A percentile compares a stretch with the other conserved stretches of the same genome.
These are phyloP conservation scores for Apolygus lucorum DNA, from an alignment of 1,140 invertebrate genomes.

Conservation along the genomic window DNA sequence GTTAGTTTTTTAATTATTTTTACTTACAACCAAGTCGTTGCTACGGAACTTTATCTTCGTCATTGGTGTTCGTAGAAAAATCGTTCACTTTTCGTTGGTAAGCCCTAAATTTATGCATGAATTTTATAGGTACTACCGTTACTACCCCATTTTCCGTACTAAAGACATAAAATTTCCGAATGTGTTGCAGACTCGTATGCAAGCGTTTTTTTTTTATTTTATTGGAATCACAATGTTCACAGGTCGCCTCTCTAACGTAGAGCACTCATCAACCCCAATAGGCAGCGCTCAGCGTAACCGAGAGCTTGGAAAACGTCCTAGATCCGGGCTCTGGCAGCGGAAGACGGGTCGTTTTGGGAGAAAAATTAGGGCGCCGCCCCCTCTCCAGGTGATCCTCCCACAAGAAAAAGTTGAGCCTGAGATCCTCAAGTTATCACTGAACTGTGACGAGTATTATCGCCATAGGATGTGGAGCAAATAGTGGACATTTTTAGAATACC, in stretches of 20 bases:
- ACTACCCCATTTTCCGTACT: too few relatives aligned
- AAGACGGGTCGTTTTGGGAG: conserved; percentile 82
- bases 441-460: conserved; percentile 21
- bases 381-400: conserved; percentile 40
- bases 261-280: conserved; percentile 63
- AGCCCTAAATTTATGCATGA: too few relatives aligned
- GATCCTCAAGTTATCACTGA: conserved; percentile 21
- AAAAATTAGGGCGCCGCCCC: conserved; percentile 64
- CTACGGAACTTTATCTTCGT: too few relatives aligned
- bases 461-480: conserved; percentile 4
- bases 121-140: not conserved
- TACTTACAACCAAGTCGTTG: too few relatives aligned
- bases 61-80: too few relatives aligned
- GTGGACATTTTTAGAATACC: too few relatives aligned
- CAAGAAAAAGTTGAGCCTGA: conserved; percentile 1
- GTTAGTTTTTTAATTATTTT: too few relatives aligned
- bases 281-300: conserved; percentile 73
- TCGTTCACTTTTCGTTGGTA: too few relatives aligned
- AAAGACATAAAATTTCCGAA: too few relatives aligned
- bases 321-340: conserved; percentile 85
- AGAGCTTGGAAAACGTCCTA: conserved; percentile 77
- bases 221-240: conserved; percentile 16
- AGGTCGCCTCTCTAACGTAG: conserved; percentile 75
- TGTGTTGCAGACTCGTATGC: too few relatives aligned
- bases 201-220: too few relatives aligned